Evolutionary conservation across 2,888 invertebrate genomes (phyloP).

Genomic region (Leucophora obtusa): DNA sequence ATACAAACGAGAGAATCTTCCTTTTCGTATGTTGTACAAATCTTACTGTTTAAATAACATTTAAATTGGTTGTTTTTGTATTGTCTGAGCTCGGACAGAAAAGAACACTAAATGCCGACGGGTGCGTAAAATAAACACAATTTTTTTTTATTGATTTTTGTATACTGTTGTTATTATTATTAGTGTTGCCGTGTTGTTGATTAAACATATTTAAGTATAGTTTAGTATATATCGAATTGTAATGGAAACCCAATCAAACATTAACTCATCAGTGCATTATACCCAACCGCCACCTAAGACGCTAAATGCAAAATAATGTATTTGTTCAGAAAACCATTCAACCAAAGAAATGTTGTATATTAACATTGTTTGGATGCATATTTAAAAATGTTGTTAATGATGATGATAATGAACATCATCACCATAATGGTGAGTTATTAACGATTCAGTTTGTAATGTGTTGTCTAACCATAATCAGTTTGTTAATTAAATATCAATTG

Average conservation of each 20-base stretch:
- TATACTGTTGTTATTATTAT: constrained; percentile 36
- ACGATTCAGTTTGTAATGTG: background rate
- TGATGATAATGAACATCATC: background rate
- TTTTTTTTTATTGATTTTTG: background rate
- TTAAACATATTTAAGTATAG: constrained; percentile 65
- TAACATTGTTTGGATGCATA: constrained; percentile 40
- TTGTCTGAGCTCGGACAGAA: constrained; percentile 23
- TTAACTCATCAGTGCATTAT: constrained; percentile 21
- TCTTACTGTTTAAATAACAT: constrained; percentile 44
- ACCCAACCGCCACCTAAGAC: constrained; percentile 50
- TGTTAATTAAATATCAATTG: constrained; percentile 1
- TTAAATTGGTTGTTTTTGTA: constrained; percentile 47
- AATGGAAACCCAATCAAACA: constrained; percentile 31
- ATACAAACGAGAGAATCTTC: constrained; percentile 40
- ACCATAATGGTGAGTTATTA: background rate
- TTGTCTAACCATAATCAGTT: background rate
- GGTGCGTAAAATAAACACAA: constrained; percentile 75
- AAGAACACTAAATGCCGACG: constrained; percentile 71
- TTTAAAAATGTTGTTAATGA: background rate
- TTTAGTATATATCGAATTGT: constrained; percentile 32
- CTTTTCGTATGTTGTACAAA: constrained; percentile 24
- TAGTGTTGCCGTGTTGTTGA: constrained; percentile 52
- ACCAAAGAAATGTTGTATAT: constrained; percentile 37
- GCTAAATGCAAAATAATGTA: constrained; percentile 72
- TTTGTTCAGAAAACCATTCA: constrained; percentile 65